Conservation (phyloP, 2,113 vertebrate species). For the Paradoxurus hermaphroditus region DNA sequence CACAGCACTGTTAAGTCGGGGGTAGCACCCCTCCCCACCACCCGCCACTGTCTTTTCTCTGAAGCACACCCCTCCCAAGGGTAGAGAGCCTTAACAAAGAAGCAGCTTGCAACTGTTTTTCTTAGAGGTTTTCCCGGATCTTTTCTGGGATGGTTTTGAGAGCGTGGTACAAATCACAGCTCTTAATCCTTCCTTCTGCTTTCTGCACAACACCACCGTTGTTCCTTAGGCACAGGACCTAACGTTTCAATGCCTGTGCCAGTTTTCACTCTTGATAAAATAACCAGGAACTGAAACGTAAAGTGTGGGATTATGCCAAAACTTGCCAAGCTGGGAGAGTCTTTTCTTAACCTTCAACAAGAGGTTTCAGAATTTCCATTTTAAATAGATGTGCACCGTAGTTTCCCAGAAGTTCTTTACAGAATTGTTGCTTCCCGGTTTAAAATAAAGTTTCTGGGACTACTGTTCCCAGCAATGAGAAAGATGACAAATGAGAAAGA, state of each 20-base stretch:
- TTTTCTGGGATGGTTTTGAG: background rate
- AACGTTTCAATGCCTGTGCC: background rate
- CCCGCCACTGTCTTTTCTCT: background rate
- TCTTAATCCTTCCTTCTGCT: constrained; percentile 35
- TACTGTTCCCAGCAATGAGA: background rate
- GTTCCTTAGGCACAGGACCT: constrained; percentile 11
- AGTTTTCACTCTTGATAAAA: constrained; percentile 49
- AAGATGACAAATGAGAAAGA: constrained; percentile 1
- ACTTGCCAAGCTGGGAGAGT: background rate
- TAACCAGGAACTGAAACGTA: constrained; percentile 51
- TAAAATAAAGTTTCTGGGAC: background rate
- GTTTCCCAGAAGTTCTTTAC: constrained; percentile 21
- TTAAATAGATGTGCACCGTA: background rate
- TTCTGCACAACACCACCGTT: background rate
- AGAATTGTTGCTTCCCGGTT: background rate
- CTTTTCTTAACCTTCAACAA: constrained; percentile 38
- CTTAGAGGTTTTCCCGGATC: background rate
- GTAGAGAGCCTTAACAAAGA: background rate
- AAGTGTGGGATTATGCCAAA: constrained; percentile 47
- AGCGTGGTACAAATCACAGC: background rate
- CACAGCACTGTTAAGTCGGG: background rate
- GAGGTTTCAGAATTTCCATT: constrained; percentile 24
- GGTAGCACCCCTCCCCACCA: too few species aligned
- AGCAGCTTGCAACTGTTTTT: background rate
- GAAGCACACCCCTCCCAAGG: background rate